These are phyloP conservation scores for Cremastobaeus sp. DNA, from an alignment of 2,888 invertebrate genomes.

Conservation along the genomic window DNA sequence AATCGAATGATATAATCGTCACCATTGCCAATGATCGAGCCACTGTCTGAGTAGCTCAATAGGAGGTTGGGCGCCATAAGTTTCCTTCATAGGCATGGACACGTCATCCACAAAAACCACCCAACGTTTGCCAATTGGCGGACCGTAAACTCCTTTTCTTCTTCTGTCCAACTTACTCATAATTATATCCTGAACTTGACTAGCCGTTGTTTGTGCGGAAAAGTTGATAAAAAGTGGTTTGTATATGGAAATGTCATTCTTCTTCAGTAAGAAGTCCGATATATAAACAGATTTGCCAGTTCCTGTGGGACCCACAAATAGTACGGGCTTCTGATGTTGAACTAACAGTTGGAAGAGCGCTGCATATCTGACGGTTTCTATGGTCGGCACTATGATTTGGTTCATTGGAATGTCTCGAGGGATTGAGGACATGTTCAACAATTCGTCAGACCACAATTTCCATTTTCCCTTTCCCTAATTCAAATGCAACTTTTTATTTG, in stretches of 20 bases:
- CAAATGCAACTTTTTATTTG: neutral
- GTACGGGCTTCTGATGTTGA: constrained; percentile 88
- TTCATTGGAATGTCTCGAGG: constrained; percentile 94
- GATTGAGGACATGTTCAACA: constrained; percentile 86
- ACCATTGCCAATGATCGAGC: constrained; percentile 93
- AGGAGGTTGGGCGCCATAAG: constrained; percentile 95
- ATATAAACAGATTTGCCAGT: constrained; percentile 96
- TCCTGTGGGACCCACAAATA: constrained; percentile 96
- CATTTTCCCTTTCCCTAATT: constrained; percentile 90
- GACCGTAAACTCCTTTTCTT: constrained; percentile 94
- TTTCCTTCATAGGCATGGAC: constrained; percentile 95
- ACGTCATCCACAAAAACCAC: constrained; percentile 97
- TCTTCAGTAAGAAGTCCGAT: constrained; percentile 89
- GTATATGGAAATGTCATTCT: constrained; percentile 87
- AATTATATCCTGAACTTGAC: constrained; percentile 95
- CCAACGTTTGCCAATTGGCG: constrained; percentile 92
- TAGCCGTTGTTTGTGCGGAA: constrained; percentile 95
- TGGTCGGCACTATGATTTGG: constrained; percentile 95
- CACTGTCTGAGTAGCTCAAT: constrained; percentile 94
- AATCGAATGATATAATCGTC: too few relatives aligned
- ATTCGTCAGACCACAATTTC: constrained; percentile 94
- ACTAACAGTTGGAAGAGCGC: constrained; percentile 89
- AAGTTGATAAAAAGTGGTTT: constrained; percentile 94
- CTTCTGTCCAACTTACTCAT: constrained; percentile 96
- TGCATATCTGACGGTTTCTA: constrained; percentile 92